Percentiles rank a stretch among this genome's conserved stretches.
These are phyloP conservation scores for Acleris emargana DNA, from an alignment of 2,888 invertebrate genomes.

Conservation along the genomic window DNA sequence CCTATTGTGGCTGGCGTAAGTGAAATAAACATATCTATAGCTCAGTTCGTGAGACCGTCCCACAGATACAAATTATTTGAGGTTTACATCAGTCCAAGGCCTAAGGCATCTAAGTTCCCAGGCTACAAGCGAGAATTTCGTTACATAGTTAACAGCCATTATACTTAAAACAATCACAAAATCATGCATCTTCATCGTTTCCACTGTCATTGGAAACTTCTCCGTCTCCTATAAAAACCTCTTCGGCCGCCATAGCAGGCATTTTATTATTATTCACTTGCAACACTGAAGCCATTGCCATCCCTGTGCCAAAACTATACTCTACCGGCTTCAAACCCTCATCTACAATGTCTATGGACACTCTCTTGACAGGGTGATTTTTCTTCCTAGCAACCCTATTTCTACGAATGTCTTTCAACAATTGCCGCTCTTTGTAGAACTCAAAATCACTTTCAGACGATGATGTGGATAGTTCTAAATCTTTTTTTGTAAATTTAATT, in stretches of 20 bases:
- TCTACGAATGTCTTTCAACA: constrained; percentile 63
- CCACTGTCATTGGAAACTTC: constrained; percentile 79
- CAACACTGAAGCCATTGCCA: constrained; percentile 78
- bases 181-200: constrained; percentile 65
- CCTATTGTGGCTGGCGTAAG: too few relatives aligned
- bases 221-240: constrained; percentile 75
- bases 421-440: constrained; percentile 49
- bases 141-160: background rate
- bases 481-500: constrained; percentile 62
- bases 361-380: constrained; percentile 54
- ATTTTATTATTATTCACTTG: constrained; percentile 59
- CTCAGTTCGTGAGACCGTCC: too few relatives aligned
- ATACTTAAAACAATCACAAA: constrained; percentile 33
- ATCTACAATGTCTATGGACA: constrained; percentile 58
- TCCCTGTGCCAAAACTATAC: constrained; percentile 76
- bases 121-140: background rate
- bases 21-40: too few relatives aligned
- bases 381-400: constrained; percentile 66
- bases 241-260: constrained; percentile 61
- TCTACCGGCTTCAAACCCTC: constrained; percentile 74
- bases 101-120: too few relatives aligned
- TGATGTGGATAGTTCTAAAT: constrained; percentile 61
- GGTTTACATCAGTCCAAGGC: too few relatives aligned
- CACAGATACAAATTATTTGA: too few relatives aligned
- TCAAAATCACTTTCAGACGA: constrained; percentile 70